These are phyloP conservation scores for Diplazon laetatorius DNA, from an alignment of 2,888 invertebrate genomes.

Conservation along the genomic window DNA sequence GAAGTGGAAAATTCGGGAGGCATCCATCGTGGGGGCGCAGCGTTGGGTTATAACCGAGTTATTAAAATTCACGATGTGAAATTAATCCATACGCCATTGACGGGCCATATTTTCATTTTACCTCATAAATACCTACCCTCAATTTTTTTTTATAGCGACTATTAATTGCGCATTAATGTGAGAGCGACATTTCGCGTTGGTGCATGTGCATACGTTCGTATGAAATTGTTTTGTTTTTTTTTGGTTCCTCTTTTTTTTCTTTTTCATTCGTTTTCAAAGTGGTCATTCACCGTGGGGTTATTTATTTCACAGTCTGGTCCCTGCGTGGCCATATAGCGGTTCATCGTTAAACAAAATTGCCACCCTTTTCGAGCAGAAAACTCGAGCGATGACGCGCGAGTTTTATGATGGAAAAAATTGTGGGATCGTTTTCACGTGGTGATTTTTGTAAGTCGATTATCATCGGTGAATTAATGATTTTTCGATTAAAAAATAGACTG, in stretches of 20 bases:
- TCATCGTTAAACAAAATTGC: conserved; percentile 32
- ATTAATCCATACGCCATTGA: conserved; percentile 56
- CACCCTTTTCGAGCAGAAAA: neutral
- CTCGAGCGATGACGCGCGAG: conserved; percentile 1
- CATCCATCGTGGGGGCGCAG: neutral
- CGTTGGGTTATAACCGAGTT: conserved; percentile 1
- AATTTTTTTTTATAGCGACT: conserved; percentile 44
- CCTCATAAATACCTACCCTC: conserved; percentile 41
- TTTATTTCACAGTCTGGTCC: conserved; percentile 2
- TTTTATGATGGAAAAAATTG: conserved; percentile 34
- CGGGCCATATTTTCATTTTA: conserved; percentile 53
- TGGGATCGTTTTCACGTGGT: neutral
- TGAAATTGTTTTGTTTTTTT: conserved; percentile 6
- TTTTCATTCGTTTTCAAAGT: conserved; percentile 16
- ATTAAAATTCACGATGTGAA: conserved; percentile 58
- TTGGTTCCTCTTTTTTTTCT: no score
- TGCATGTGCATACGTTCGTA: neutral
- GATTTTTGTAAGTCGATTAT: conserved; percentile 26
- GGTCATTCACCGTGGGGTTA: neutral
- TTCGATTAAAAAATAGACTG: conserved; percentile 15
- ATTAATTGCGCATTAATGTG: conserved; percentile 53
- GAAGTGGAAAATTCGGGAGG: conserved; percentile 38
- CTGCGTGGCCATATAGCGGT: neutral
- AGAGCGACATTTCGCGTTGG: conserved; percentile 27
- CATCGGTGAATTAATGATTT: conserved; percentile 1